Evolutionary conservation across 2,797 vertebrate genomes (phyloP), one percentile per base, ranked within the genome.

Genomic region (Acestrorhynchus altus): DNA sequence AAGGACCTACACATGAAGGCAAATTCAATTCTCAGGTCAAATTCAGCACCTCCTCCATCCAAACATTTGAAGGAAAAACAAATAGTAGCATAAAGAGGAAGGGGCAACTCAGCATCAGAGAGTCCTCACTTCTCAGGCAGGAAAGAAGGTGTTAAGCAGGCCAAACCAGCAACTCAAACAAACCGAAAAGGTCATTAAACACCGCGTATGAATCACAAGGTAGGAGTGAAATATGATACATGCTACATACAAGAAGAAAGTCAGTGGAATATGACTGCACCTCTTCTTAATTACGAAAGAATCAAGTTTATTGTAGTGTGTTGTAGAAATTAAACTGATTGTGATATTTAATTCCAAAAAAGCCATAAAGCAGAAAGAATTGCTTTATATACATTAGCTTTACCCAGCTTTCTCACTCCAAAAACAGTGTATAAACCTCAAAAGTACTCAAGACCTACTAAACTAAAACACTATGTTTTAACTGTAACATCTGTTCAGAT

Each of bases 111-210:
- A 46, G 52, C 18, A 44, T 81, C 22, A 35, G 18, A 60, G 10
- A 76, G 26, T 39, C 46, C 49, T n/a, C 20, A 42, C 28, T 65
- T 76, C 22, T 47, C 8, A 35, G 71, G 40, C 49, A 61, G 82
- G 66, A 82, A 84, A 79, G 64, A 83, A 76, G 52, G 80, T 15
- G 65, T 61, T 66, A 51, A 46, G 6, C 44, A 63, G 31, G 31
- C 31, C 31, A 35, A 35, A 54, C 40, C 57, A 79, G 65, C 78
- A 72, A 35, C 69, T 39, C 16, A 47, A 69, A 66, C 7, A 57
- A 76, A 64, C 13, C 49, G 66, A 67, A 39, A 57, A 54, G n/a
- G 9, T 64, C 4, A 69, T 60, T 6, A 40, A 44, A 7, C n/a
- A n/a, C 4, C 42, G 57, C 22, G 24, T 18, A 56, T 64, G 52